Evolutionary conservation across 2,888 invertebrate species (phyloP).

Genomic region (Automeris io): DNA sequence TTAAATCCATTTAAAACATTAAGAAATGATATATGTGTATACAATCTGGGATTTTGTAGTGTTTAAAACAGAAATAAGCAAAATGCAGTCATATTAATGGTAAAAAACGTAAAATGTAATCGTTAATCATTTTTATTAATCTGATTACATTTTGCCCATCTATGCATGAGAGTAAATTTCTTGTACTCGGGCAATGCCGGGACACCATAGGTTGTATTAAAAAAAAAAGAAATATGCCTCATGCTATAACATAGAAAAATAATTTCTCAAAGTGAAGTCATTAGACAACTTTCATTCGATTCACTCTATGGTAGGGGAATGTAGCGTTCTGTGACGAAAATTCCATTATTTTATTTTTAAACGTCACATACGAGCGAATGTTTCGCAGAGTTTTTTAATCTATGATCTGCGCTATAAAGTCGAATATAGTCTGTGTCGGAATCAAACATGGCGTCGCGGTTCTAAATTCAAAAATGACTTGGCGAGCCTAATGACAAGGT

Average conservation of each 20-base stretch:
- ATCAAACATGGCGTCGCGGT: slow-evolving; percentile 23
- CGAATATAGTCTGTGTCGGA: slow-evolving; percentile 12
- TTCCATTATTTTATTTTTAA: slow-evolving; percentile 19
- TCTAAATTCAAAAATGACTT: slow-evolving; percentile 51
- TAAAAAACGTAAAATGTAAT: too few relatives aligned
- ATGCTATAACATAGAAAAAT: background rate
- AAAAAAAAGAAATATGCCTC: too few relatives aligned
- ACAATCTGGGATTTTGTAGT: too few relatives aligned
- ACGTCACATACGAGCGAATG: slow-evolving; percentile 15
- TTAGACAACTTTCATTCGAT: slow-evolving; percentile 28
- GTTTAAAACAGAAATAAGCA: too few relatives aligned
- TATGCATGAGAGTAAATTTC: too few relatives aligned
- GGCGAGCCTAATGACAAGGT: slow-evolving; percentile 63
- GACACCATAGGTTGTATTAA: too few relatives aligned
- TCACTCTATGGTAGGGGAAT: slow-evolving; percentile 30
- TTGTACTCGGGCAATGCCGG: too few relatives aligned
- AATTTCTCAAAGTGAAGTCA: background rate
- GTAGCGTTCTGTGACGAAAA: slow-evolving; percentile 41
- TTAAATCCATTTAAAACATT: too few relatives aligned
- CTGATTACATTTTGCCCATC: too few relatives aligned
- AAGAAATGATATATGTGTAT: too few relatives aligned
- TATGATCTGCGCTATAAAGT: slow-evolving; percentile 16
- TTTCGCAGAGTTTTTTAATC: slow-evolving; percentile 18
- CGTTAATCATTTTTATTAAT: too few relatives aligned
- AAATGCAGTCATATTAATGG: too few relatives aligned